Percentiles rank a stretch among this genome's conserved stretches.
Evolutionary conservation across 2,797 vertebrate genomes (phyloP).

Genomic region (Melanotaenia trifasciata): DNA sequence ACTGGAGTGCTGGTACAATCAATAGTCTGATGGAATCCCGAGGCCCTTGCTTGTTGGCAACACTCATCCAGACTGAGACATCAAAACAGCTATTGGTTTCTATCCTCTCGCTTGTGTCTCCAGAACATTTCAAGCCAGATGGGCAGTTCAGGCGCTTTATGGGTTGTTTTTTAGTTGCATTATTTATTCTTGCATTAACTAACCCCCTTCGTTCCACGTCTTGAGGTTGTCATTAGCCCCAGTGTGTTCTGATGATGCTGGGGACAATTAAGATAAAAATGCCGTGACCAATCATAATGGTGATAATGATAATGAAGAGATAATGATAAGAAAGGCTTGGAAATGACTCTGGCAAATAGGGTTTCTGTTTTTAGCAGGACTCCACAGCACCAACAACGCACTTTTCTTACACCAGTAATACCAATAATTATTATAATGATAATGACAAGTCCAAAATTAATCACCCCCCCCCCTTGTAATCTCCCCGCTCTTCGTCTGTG

Average conservation of each 20-base stretch:
- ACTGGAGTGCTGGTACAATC: slow-evolving; percentile 66
- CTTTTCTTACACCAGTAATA: slow-evolving; percentile 47
- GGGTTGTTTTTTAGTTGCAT: slow-evolving; percentile 52
- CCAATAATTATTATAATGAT: slow-evolving; percentile 40
- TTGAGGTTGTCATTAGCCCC: slow-evolving; percentile 68
- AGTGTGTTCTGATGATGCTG: slow-evolving; percentile 52
- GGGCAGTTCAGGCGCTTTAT: slow-evolving; percentile 38
- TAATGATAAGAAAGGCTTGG: slow-evolving; percentile 61
- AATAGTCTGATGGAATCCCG: slow-evolving; percentile 72
- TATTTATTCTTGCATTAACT: slow-evolving; percentile 58
- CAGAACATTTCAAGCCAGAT: slow-evolving; percentile 47
- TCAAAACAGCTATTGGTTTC: slow-evolving; percentile 66
- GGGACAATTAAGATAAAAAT: slow-evolving; percentile 67
- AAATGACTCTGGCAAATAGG: slow-evolving; percentile 60
- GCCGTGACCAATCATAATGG: slow-evolving; percentile 64
- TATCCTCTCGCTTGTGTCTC: slow-evolving; percentile 33
- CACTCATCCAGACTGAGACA: slow-evolving; percentile 69
- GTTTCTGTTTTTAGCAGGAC: slow-evolving; percentile 50
- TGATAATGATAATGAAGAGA: slow-evolving; percentile 73
- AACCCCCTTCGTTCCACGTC: slow-evolving; percentile 25
- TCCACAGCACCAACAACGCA: slow-evolving; percentile 31
- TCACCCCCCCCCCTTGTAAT: slow-evolving; percentile 5
- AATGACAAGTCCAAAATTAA: slow-evolving; percentile 24
- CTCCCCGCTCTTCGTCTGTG: slow-evolving; percentile 1
- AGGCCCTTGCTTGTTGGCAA: slow-evolving; percentile 52